Base-by-base conservation (phyloP, 2,113 vertebrate genomes). In the Sclerurus mexicanus region DNA sequence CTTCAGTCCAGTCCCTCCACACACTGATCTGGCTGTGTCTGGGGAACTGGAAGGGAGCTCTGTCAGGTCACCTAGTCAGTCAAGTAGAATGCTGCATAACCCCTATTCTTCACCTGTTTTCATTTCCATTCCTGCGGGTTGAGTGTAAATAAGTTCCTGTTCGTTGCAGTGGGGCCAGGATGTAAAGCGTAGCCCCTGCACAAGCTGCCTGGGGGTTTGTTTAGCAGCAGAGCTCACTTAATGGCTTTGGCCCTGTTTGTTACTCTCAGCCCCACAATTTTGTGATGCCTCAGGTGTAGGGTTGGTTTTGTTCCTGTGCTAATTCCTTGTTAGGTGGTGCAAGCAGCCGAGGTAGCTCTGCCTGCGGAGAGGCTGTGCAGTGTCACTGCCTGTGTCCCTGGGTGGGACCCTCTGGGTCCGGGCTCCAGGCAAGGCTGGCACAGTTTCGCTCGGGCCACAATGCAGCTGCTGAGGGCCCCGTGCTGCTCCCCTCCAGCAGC, bases 21-120 rank as follows among this genome's bases (percentile, higher is more conserved):
- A 0, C 27, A 12, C 64, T 1, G 0, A 0, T 5, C 39, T 24
- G 46, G 64, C 82, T 56, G 59, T 0, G 3, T 20, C 20, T 40
- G 73, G 39, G 71, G n/a, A 50, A 5, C 1, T 6, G 59, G 52
- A 31, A 46, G 11, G 6, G 68, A 81, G 52, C 21, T 64, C 79
- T 90, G n/a, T 22, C 46, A 22, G 2, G 6, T 85, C 91, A 21
- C 25, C 28, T 60, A 50, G 49, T 50, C 14, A 50, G 8, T 25
- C 49, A 50, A n/a, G 16, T 37, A 8, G 12, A 1, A 15, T 3
- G 16, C 37, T 81, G 73, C 52, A 62, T 78, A 6, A 4, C 18
- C 12, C 7, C 39, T 46, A 47, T 27, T 42, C 37, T 31, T 58
- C 0, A 0, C 7, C 2, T 42, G 33, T 58, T n/a, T 58, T 33